Percentiles rank a stretch among this genome's conserved stretches.
These are phyloP conservation scores for Solea solea DNA, from an alignment of 2,113 vertebrate species.

Conservation along the genomic window DNA sequence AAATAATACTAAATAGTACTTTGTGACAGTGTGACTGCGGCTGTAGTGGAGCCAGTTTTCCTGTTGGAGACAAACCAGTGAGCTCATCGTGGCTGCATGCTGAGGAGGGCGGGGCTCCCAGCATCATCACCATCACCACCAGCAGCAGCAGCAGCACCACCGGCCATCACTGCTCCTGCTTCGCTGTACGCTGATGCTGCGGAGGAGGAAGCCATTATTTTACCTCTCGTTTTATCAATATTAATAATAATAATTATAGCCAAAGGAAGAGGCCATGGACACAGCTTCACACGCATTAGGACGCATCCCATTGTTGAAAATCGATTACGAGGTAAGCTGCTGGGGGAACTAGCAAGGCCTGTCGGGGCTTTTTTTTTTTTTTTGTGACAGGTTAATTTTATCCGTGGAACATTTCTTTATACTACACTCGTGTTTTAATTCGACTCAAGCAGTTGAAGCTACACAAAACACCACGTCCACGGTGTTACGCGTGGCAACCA, in stretches of 20 bases:
- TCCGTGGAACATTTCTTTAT: too few species aligned
- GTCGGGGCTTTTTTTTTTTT: background rate
- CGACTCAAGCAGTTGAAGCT: too few species aligned
- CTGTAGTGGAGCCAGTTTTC: conserved; percentile 6
- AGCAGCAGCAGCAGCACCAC: conserved; percentile 68
- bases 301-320: conserved; percentile 27
- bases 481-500: too few species aligned
- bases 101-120: conserved; percentile 78
- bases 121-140: conserved; percentile 77
- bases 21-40: conserved; percentile 26
- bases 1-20: too few species aligned
- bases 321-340: conserved; percentile 70
- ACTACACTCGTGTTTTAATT: too few species aligned
- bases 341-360: conserved; percentile 59
- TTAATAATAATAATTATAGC: background rate
- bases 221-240: too few species aligned
- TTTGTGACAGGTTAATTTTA: background rate
- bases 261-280: conserved; percentile 52
- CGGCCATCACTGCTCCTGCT: conserved; percentile 70
- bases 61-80: conserved; percentile 53
- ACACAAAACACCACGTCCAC: background rate
- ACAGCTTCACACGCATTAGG: conserved; percentile 28
- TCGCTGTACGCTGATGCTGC: conserved; percentile 82
- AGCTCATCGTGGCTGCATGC: conserved; percentile 69
- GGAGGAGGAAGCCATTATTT: background rate